Conservation (phyloP, 2,797 vertebrate genomes). For the Lateolabrax maculatus region DNA sequence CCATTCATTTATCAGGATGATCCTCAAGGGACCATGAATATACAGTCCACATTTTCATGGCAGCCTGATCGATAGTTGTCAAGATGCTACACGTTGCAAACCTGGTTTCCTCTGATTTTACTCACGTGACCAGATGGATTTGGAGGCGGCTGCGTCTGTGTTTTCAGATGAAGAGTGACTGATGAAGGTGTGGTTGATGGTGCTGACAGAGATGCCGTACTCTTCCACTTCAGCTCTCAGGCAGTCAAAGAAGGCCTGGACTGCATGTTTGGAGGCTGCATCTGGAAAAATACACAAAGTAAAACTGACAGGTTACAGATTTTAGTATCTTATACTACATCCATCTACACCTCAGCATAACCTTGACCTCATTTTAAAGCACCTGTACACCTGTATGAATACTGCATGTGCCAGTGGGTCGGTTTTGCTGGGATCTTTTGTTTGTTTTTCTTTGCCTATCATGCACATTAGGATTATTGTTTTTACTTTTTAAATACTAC, state of each 20-base stretch:
- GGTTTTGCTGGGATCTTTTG: too few relatives aligned
- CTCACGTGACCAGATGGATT: slow-evolving; percentile 90
- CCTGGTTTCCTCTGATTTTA: slow-evolving; percentile 1
- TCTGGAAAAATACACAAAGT: slow-evolving; percentile 80
- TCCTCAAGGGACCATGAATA: neutral
- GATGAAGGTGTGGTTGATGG: slow-evolving; percentile 93
- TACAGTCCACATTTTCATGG: neutral
- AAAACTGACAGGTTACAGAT: neutral
- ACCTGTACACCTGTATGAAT: neutral
- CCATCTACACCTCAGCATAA: neutral
- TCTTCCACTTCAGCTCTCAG: slow-evolving; percentile 94
- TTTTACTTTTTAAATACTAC: too few relatives aligned
- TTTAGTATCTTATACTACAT: neutral
- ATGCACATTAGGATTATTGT: too few relatives aligned
- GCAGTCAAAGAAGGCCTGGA: slow-evolving; percentile 96
- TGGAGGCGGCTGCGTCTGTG: slow-evolving; percentile 55
- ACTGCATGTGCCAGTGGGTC: too few relatives aligned
- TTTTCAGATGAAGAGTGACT: slow-evolving; percentile 66
- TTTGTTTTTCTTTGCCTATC: too few relatives aligned
- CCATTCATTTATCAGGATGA: too few relatives aligned
- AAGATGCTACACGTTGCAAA: neutral
- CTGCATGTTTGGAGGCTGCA: slow-evolving; percentile 95
- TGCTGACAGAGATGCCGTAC: slow-evolving; percentile 92
- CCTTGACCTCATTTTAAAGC: neutral
- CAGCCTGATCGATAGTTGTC: neutral